Percentiles rank a stretch among this genome's conserved stretches.
Conservation (phyloP, 2,888 invertebrate genomes). For the Nudaria mundana region DNA sequence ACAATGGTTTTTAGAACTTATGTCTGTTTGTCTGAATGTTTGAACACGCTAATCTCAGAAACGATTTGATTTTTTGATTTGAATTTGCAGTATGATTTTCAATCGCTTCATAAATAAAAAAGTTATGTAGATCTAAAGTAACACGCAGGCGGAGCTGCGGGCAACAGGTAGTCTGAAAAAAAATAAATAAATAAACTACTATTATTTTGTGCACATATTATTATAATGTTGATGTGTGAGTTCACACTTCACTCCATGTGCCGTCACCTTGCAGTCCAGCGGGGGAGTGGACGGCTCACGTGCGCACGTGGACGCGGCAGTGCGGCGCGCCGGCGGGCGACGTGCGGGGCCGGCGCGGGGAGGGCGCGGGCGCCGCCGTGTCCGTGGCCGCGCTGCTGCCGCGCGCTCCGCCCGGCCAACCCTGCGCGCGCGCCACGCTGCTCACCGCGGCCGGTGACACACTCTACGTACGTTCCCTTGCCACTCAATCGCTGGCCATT, state of each 20-base stretch:
- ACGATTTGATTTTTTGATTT: too few relatives aligned
- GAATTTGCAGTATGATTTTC: too few relatives aligned
- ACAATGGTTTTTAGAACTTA: too few relatives aligned
- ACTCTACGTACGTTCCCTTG: constrained; percentile 3
- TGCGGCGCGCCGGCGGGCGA: constrained; percentile 1
- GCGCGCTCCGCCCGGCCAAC: constrained; percentile 13
- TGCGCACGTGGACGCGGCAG: constrained; percentile 1
- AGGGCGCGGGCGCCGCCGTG: constrained; percentile 30
- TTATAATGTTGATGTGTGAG: background rate
- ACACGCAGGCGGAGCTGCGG: too few relatives aligned
- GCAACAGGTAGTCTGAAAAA: too few relatives aligned
- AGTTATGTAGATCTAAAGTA: too few relatives aligned
- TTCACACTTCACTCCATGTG: background rate
- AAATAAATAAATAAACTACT: too few relatives aligned
- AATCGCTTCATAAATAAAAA: too few relatives aligned
- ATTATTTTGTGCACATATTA: too few relatives aligned
- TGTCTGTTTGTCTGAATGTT: too few relatives aligned
- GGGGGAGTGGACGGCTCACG: background rate
- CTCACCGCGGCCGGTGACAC: constrained; percentile 4
- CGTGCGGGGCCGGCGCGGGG: constrained; percentile 33
- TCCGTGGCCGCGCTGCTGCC: constrained; percentile 16
- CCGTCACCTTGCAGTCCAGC: background rate
- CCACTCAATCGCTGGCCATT: background rate
- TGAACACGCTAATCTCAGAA: too few relatives aligned
- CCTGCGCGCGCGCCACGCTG: constrained; percentile 12